These are phyloP conservation scores for Dysdera silvatica DNA, from an alignment of 1,140 invertebrate genomes.

Conservation along the genomic window DNA sequence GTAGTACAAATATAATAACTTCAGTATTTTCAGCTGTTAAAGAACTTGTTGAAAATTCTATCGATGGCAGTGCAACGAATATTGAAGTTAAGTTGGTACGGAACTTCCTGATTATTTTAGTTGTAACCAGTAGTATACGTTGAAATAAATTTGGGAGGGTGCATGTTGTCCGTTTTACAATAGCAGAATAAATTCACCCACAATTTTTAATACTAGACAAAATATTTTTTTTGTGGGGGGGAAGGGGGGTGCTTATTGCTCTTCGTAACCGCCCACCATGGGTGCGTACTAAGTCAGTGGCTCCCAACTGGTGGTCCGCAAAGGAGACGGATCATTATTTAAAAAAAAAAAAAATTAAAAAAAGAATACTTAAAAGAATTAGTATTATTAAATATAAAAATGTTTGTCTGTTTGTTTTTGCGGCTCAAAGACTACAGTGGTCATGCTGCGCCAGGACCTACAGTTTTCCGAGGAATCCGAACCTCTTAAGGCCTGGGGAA, in stretches of 20 bases:
- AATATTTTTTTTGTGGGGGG: not conserved
- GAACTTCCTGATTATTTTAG: not conserved
- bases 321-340: too few relatives aligned
- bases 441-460: too few relatives aligned
- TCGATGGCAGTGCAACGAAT: constrained; percentile 84
- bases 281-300: too few relatives aligned
- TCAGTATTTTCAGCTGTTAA: constrained; percentile 84
- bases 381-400: too few relatives aligned
- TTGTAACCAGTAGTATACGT: not conserved
- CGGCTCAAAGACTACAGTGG: too few relatives aligned
- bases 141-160: not conserved
- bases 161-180: not conserved
- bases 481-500: too few relatives aligned
- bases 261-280: too few relatives aligned
- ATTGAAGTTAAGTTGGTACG: constrained; percentile 54
- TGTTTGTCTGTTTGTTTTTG: too few relatives aligned
- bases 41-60: constrained; percentile 91
- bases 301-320: too few relatives aligned
- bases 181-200: not conserved
- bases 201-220: not conserved
- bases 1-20: constrained; percentile 74
- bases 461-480: too few relatives aligned
- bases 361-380: too few relatives aligned
- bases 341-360: too few relatives aligned
- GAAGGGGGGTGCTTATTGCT: not conserved